phyloP scores from a whole-genome alignment of 1,140 invertebrate genomes.

The Drosophila repleta region DNA sequence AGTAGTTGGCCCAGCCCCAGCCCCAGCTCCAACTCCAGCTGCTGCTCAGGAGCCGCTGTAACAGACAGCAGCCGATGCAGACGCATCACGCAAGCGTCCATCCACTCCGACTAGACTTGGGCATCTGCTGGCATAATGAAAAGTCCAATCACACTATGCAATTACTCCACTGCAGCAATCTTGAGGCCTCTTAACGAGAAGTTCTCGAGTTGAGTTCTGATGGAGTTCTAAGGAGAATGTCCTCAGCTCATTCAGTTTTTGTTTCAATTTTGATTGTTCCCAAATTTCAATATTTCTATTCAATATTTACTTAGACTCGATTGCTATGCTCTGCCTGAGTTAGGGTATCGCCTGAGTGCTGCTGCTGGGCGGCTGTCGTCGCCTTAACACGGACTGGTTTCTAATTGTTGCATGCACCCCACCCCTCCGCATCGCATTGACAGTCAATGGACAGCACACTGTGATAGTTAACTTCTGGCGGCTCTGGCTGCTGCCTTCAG shows the following conservation, averaged over 20 bases:
- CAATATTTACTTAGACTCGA: no score
- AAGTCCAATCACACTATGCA: no score
- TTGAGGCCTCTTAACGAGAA: no score
- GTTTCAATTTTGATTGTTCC: no score
- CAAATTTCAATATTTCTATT: no score
- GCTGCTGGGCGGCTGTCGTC: constrained; percentile 25
- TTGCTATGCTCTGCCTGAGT: not conserved
- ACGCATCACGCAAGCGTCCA: constrained; percentile 52
- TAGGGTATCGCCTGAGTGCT: constrained; percentile 11
- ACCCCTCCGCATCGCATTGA: not conserved
- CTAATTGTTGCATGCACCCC: constrained; percentile 33
- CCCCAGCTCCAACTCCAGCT: constrained; percentile 13
- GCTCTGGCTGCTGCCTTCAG: not conserved
- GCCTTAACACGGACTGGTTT: constrained; percentile 42
- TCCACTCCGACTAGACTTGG: not conserved
- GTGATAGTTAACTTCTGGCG: not conserved
- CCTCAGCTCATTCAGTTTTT: no score
- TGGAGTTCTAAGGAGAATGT: no score
- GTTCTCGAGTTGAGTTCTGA: no score
- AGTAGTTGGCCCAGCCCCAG: constrained; percentile 21
- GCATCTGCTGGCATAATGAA: not conserved
- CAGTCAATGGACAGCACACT: constrained; percentile 11
- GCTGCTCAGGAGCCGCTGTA: no score
- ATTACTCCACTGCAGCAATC: no score
- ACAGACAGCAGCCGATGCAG: not conserved